phyloP scores from a whole-genome alignment of 2,888 invertebrate species.

The Thecophora atra region DNA sequence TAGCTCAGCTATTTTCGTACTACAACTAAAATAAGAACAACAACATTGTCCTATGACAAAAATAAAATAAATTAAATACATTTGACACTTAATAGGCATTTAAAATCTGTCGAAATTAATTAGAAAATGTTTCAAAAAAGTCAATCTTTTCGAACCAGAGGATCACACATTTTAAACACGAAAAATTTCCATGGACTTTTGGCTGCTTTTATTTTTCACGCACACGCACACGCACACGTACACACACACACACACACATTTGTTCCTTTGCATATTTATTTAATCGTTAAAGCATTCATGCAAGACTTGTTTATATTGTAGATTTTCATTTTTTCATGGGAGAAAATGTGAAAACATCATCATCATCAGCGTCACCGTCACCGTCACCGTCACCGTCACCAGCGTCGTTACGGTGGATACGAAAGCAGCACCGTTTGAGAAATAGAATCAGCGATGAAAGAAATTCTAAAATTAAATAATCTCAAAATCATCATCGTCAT shows the following conservation, averaged over 20 bases:
- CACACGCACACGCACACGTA: not conserved
- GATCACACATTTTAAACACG: too few relatives aligned
- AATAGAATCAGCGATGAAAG: conserved; percentile 20
- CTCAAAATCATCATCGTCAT: conserved; percentile 35
- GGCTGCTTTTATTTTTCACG: not conserved
- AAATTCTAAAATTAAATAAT: conserved; percentile 38
- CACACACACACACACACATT: not conserved
- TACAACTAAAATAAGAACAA: too few relatives aligned
- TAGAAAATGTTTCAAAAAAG: too few relatives aligned
- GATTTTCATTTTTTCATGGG: not conserved
- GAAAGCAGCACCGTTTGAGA: not conserved
- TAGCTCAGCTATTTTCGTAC: too few relatives aligned
- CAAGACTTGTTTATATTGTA: not conserved
- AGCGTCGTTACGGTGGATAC: not conserved
- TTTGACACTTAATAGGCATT: too few relatives aligned
- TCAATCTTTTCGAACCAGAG: too few relatives aligned
- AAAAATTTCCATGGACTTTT: too few relatives aligned
- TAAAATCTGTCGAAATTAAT: too few relatives aligned
- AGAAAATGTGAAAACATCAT: not conserved
- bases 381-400: not conserved
- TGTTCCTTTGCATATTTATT: too few relatives aligned
- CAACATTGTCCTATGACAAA: too few relatives aligned
- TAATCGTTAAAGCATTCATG: not conserved
- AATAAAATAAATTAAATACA: too few relatives aligned
- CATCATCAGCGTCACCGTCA: too few relatives aligned